Evolutionary conservation across 2,888 invertebrate genomes (phyloP).

Genomic region (Scaptomyza caliginosa): DNA sequence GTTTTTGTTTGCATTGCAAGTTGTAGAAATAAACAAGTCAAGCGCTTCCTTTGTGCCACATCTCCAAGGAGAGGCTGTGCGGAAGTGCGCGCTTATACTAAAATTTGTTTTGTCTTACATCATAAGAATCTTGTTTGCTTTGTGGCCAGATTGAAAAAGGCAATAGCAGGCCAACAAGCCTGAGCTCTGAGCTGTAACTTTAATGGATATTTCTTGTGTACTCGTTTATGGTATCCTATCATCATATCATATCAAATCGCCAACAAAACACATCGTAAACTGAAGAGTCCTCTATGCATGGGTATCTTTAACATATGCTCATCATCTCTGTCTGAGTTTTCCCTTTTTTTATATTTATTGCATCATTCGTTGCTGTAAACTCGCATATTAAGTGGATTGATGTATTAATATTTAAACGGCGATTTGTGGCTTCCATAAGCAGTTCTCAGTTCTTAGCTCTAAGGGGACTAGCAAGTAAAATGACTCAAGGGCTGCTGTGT

Average conservation of each 20-base stretch:
- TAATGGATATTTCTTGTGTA: slow-evolving; percentile 33
- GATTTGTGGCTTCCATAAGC: slow-evolving; percentile 76
- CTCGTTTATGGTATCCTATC: slow-evolving; percentile 36
- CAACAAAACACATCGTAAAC: slow-evolving; percentile 46
- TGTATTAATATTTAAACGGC: slow-evolving; percentile 84
- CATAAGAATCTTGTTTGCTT: slow-evolving; percentile 36
- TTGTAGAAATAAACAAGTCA: slow-evolving; percentile 23
- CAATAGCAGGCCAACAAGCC: neutral
- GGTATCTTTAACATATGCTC: slow-evolving; percentile 47
- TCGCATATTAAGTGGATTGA: slow-evolving; percentile 83
- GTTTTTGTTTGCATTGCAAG: slow-evolving; percentile 28
- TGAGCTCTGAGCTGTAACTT: slow-evolving; percentile 14
- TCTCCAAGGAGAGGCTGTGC: neutral
- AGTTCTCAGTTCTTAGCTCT: slow-evolving; percentile 23
- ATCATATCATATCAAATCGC: slow-evolving; percentile 9
- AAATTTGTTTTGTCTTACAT: slow-evolving; percentile 59
- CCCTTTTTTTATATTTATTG: slow-evolving; percentile 73
- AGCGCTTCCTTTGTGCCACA: slow-evolving; percentile 25
- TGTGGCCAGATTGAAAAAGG: slow-evolving; percentile 29
- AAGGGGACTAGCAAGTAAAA: slow-evolving; percentile 19
- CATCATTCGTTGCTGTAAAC: slow-evolving; percentile 76
- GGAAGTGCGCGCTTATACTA: slow-evolving; percentile 58
- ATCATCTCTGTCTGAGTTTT: slow-evolving; percentile 47
- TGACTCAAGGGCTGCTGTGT: slow-evolving; percentile 27
- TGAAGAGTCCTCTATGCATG: slow-evolving; percentile 26